Evolutionary conservation across 1,140 invertebrate genomes (phyloP).

Genomic region (Pinna nobilis): DNA sequence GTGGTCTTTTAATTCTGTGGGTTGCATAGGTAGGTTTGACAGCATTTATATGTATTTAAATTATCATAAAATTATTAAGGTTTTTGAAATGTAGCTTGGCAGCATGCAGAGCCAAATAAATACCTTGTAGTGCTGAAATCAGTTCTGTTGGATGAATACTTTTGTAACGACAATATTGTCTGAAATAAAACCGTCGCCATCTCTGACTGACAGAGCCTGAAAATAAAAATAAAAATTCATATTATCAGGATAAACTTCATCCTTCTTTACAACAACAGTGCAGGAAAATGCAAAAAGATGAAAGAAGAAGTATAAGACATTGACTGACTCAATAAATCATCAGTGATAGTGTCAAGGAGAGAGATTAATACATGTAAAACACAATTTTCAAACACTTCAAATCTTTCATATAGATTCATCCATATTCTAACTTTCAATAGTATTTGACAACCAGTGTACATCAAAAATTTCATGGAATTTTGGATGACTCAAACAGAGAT

Average conservation of each 20-base stretch:
- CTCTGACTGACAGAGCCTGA: conserved; percentile 80
- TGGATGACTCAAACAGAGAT: too few species aligned
- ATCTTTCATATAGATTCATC: too few species aligned
- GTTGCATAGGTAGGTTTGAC: neutral
- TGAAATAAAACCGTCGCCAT: conserved; percentile 79
- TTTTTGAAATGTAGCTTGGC: neutral
- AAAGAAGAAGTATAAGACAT: neutral
- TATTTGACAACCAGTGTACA: neutral
- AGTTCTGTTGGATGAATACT: conserved; percentile 54
- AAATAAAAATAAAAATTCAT: conserved; percentile 30
- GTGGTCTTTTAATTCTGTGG: too few species aligned
- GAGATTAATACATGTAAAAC: neutral
- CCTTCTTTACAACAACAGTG: neutral
- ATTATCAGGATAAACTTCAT: too few species aligned
- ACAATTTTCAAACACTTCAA: too few species aligned
- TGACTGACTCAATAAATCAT: neutral
- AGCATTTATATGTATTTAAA: neutral
- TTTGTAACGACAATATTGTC: conserved; percentile 77
- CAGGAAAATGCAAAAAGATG: neutral
- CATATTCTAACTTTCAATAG: conserved; percentile 60
- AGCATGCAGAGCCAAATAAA: neutral
- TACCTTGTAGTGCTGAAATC: conserved; percentile 27
- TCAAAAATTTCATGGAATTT: neutral
- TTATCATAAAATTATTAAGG: too few species aligned
- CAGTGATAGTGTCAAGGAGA: neutral